Evolutionary conservation across 2,113 vertebrate species (phyloP).

Genomic region (Hyla sarda): DNA sequence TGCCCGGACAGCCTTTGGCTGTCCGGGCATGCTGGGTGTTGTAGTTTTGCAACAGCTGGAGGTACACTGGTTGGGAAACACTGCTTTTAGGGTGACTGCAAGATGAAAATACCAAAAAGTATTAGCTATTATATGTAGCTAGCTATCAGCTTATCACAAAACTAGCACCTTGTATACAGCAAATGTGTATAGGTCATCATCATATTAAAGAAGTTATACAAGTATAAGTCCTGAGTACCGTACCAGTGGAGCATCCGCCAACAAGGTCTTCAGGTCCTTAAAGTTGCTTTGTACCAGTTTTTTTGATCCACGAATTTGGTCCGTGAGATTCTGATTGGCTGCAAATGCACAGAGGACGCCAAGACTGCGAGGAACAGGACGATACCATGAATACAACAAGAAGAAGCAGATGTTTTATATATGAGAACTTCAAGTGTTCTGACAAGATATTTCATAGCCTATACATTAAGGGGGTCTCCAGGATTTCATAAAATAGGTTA

Average conservation of each 20-base stretch:
- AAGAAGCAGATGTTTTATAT: neutral
- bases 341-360: slow-evolving; percentile 87
- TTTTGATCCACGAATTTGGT: slow-evolving; percentile 79
- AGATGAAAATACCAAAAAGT: no score
- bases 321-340: slow-evolving; percentile 89
- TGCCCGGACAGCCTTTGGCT: no score
- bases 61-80: no score
- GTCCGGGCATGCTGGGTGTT: no score
- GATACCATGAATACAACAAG: neutral
- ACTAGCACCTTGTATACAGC: no score
- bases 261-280: slow-evolving; percentile 84
- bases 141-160: no score
- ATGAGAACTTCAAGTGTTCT: neutral
- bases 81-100: neutral
- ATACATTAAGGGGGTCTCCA: neutral
- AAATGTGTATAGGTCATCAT: neutral
- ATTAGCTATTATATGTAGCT: no score
- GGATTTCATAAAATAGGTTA: neutral
- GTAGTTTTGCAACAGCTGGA: no score
- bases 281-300: slow-evolving; percentile 88
- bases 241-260: slow-evolving; percentile 85
- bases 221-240: neutral
- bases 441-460: neutral
- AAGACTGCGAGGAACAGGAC: slow-evolving; percentile 71
- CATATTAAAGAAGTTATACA: neutral